A percentile compares a stretch with the other conserved stretches of the same genome.
These are phyloP conservation scores for Thymelicus sylvestris DNA, from an alignment of 2,888 invertebrate species.

Conservation along the genomic window DNA sequence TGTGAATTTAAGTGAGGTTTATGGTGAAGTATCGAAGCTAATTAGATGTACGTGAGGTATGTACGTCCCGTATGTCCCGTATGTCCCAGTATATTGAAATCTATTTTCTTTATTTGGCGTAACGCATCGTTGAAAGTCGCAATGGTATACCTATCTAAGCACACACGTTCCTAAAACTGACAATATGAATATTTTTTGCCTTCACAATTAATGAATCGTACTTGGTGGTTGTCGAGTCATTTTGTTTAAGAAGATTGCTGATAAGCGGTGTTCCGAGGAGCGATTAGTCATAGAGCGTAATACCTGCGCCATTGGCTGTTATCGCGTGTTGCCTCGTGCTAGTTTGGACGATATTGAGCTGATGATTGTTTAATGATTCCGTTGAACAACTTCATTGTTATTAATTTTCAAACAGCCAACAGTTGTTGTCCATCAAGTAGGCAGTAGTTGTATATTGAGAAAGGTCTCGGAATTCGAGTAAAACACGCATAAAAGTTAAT, in stretches of 20 bases:
- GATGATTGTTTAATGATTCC: slow-evolving; percentile 18
- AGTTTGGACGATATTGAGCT: slow-evolving; percentile 3
- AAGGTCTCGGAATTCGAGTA: no score
- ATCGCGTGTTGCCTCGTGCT: slow-evolving; percentile 22
- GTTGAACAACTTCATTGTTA: not conserved
- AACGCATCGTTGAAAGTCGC: not conserved
- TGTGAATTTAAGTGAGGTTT: no score
- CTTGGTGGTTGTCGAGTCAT: slow-evolving; percentile 28
- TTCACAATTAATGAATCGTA: slow-evolving; percentile 20
- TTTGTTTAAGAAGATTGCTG: slow-evolving; percentile 34
- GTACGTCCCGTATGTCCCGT: no score
- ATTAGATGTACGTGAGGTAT: no score
- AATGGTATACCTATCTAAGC: not conserved
- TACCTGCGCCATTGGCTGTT: slow-evolving; percentile 25
- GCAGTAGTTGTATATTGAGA: no score
- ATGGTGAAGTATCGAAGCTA: no score
- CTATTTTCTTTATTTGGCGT: not conserved
- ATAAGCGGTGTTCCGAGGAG: slow-evolving; percentile 24
- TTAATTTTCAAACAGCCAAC: not conserved
- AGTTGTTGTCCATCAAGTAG: no score
- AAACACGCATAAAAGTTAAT: no score
- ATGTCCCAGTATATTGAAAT: no score
- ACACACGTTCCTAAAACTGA: not conserved
- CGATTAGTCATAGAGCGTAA: slow-evolving; percentile 34
- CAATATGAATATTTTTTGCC: not conserved